Conservation (phyloP, 1,140 invertebrate genomes). For the Cydia pomonella region DNA sequence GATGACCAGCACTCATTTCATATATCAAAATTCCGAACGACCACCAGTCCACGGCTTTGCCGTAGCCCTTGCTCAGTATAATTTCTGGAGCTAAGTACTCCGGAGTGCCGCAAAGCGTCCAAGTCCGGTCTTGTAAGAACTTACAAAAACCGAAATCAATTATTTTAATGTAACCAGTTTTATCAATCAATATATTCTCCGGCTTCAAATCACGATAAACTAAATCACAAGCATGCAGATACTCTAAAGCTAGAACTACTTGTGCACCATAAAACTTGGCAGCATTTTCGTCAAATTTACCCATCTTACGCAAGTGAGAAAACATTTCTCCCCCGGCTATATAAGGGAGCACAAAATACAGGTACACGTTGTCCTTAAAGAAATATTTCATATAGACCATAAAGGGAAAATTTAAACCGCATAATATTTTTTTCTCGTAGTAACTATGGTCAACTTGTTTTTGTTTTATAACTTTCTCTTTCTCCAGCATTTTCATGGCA, state of each 20-base stretch:
- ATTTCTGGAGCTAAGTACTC: slow-evolving; percentile 98
- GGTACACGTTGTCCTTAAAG: slow-evolving; percentile 92
- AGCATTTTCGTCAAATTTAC: slow-evolving; percentile 89
- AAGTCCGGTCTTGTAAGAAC: slow-evolving; percentile 91
- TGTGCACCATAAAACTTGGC: slow-evolving; percentile 96
- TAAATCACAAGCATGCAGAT: slow-evolving; percentile 94
- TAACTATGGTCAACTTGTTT: slow-evolving; percentile 93
- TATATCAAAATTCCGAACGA: slow-evolving; percentile 93
- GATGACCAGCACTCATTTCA: slow-evolving; percentile 91
- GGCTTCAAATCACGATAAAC: slow-evolving; percentile 98
- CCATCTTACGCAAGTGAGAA: slow-evolving; percentile 85
- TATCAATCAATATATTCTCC: slow-evolving; percentile 96
- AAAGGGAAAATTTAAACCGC: slow-evolving; percentile 91
- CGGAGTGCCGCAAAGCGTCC: slow-evolving; percentile 97
- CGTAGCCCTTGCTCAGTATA: slow-evolving; percentile 96
- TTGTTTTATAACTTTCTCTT: slow-evolving; percentile 90
- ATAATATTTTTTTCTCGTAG: slow-evolving; percentile 93
- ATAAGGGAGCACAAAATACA: slow-evolving; percentile 91
- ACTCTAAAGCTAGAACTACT: slow-evolving; percentile 95
- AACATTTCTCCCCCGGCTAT: slow-evolving; percentile 93
- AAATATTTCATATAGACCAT: slow-evolving; percentile 90
- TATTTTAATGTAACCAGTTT: slow-evolving; percentile 90
- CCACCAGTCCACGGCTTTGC: slow-evolving; percentile 98
- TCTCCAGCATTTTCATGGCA: slow-evolving; percentile 96
- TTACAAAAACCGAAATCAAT: slow-evolving; percentile 98